Percentiles rank a stretch among this genome's conserved stretches.
phyloP scores from a whole-genome alignment of 2,113 vertebrate species.

The Indicator indicator region DNA sequence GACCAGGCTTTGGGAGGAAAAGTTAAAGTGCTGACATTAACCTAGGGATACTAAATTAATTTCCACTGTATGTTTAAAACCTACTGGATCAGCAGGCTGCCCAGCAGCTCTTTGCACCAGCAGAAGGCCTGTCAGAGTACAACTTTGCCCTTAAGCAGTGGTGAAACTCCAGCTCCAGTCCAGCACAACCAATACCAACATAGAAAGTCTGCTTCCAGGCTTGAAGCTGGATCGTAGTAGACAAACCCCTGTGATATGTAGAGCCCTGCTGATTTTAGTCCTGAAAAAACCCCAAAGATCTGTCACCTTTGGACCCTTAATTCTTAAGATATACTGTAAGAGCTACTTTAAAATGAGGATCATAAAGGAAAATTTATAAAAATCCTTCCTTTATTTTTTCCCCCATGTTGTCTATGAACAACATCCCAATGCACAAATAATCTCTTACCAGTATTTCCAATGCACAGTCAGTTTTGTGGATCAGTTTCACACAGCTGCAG shows the following conservation, averaged over 20 bases:
- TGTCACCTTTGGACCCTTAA: background rate
- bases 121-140: background rate
- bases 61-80: background rate
- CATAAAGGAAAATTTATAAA: background rate
- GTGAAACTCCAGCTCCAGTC: background rate
- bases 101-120: background rate
- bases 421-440: background rate
- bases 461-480: background rate
- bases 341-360: background rate
- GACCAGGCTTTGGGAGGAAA: background rate
- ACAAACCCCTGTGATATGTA: background rate
- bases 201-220: constrained; percentile 14
- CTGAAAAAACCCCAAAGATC: background rate
- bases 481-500: background rate
- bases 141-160: background rate
- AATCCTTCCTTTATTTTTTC: background rate
- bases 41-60: background rate
- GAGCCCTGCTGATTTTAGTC: background rate
- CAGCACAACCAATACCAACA: background rate
- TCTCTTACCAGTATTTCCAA: background rate
- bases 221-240: background rate
- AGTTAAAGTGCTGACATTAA: background rate
- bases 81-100: background rate
- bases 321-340: background rate
- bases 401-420: background rate